Percentiles rank a stretch among this genome's conserved stretches.
These are phyloP conservation scores for Tanytarsus gracilentus DNA, from an alignment of 2,888 invertebrate species.

Conservation along the genomic window DNA sequence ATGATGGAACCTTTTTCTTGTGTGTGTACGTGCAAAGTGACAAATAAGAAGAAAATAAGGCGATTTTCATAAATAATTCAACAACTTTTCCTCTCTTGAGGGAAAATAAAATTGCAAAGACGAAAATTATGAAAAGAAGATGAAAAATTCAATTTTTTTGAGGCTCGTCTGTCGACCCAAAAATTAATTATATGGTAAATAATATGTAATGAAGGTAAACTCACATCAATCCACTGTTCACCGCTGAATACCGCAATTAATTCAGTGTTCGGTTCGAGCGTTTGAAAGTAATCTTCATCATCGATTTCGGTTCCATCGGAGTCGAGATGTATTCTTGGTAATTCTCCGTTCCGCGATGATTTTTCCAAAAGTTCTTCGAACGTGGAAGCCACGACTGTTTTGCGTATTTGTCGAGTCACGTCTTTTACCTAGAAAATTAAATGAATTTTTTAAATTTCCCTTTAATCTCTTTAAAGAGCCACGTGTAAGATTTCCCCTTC, in stretches of 20 bases:
- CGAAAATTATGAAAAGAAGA: too few species aligned
- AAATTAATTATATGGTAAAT: neutral
- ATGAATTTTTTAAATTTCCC: neutral
- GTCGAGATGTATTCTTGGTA: constrained; percentile 74
- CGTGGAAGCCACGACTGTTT: constrained; percentile 73
- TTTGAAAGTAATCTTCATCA: constrained; percentile 90
- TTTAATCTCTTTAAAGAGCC: neutral
- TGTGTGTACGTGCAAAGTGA: too few species aligned
- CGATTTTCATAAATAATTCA: too few species aligned
- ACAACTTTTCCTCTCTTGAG: too few species aligned
- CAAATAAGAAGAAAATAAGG: too few species aligned
- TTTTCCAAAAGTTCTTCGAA: constrained; percentile 68
- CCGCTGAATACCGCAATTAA: constrained; percentile 70
- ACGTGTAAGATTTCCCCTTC: too few species aligned
- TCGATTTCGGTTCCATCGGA: constrained; percentile 92
- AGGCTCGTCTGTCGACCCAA: too few species aligned
- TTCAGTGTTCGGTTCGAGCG: constrained; percentile 77
- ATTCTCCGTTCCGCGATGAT: constrained; percentile 55
- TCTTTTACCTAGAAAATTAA: constrained; percentile 46
- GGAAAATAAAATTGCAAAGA: too few species aligned
- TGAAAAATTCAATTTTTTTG: too few species aligned
- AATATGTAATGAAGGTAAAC: constrained; percentile 32
- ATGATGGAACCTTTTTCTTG: too few species aligned
- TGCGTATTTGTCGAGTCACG: constrained; percentile 66
- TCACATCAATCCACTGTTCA: constrained; percentile 60